Evolutionary conservation across 2,888 invertebrate species (phyloP).

Genomic region (Platynereis dumerilii): DNA sequence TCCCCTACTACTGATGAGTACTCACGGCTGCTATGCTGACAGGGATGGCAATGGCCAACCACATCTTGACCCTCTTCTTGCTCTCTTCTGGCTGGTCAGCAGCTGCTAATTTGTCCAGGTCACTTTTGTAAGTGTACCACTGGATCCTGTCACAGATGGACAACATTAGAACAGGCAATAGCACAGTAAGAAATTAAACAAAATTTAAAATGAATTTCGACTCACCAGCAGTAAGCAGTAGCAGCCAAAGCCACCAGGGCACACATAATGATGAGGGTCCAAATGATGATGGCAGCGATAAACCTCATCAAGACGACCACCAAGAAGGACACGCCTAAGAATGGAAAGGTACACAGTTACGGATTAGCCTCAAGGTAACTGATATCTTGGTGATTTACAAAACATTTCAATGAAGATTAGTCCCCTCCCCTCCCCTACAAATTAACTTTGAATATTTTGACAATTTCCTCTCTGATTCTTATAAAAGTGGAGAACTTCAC

Average conservation of each 20-base stretch:
- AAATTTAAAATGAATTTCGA: no score
- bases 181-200: no score
- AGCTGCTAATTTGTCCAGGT: constrained; percentile 6
- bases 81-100: not conserved
- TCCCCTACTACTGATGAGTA: no score
- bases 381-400: no score
- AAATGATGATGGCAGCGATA: constrained; percentile 70
- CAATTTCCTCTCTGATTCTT: no score
- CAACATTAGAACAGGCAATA: no score
- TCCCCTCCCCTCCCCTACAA: no score
- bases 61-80: constrained; percentile 7
- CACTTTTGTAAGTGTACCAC: constrained; percentile 21
- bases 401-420: no score
- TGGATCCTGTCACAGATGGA: constrained; percentile 29
- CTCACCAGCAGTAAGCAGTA: constrained; percentile 70
- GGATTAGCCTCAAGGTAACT: no score
- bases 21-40: constrained; percentile 4
- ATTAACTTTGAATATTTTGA: no score
- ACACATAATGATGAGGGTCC: constrained; percentile 69
- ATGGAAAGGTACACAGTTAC: not conserved
- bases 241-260: constrained; percentile 67
- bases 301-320: constrained; percentile 69
- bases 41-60: constrained; percentile 13
- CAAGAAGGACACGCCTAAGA: constrained; percentile 66
- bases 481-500: no score